Evolutionary conservation across 2,888 invertebrate genomes (phyloP), one percentile per base, ranked within the genome.

Genomic region (Noctua fimbriata): DNA sequence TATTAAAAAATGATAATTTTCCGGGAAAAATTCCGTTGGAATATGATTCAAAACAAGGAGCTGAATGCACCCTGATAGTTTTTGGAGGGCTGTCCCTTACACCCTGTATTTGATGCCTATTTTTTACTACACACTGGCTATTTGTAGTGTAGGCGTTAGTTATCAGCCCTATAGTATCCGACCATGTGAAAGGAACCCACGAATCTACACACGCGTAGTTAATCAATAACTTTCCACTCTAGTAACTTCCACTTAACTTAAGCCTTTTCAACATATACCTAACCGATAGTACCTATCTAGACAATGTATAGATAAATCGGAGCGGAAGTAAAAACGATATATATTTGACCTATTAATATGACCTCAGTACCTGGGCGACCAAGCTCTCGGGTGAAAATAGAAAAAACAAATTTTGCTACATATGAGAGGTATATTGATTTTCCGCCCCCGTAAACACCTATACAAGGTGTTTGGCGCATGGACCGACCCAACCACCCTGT

Each of bases 151-250:
- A 41, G 41, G 7, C 7, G 41, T 41, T 36, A 36, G 21, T 32
- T 44, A 21, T 36, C 32, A 18, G 32, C 18, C 1, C 16, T 36
- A 7, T n/a, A 32, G 1, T 28, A 67, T 18, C 32, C 21, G n/a
- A 69, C n/a, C 24, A 49, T 78, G 49, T 49, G 60, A n/a, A 36
- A 70, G 52, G 55, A 65, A 6, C 63, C 28, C 41, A 24, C 41
- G 18, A 73, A 41, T 36, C 44, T 32, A 44, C 12, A 44, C n/a
- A 52, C 52, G 47, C 52, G 69, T 32, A 18, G 44, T 12, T 79
- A 44, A 78, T 78, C 79, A 28, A 70, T 66, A 55, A 70, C n/a
- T 65, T 70, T 65, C 52, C 55, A 65, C 52, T 55, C 65, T 10
- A 55, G 21, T 78, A 47, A 28, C 18, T 49, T 49, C 28, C 76